Conservation (phyloP, 2,797 vertebrate genomes). For the Hippopotamyrus pictus region DNA sequence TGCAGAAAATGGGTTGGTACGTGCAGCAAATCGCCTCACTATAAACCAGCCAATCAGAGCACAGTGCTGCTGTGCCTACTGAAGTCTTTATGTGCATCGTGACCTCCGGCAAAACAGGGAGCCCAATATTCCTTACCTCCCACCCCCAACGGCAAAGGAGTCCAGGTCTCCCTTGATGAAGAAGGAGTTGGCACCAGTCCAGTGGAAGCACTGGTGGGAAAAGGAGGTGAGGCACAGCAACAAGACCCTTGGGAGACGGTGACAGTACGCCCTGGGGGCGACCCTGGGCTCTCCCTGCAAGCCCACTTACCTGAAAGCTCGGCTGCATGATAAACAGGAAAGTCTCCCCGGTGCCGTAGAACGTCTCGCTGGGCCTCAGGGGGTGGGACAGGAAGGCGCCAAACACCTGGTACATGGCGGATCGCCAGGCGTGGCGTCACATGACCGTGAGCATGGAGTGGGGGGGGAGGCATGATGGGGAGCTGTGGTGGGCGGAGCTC, state of each 20-base stretch:
- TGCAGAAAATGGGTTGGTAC: not conserved
- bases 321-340: constrained; percentile 73
- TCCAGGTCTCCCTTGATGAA: constrained; percentile 76
- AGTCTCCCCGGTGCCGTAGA: constrained; percentile 72
- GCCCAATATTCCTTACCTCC: constrained; percentile 54
- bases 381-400: constrained; percentile 70
- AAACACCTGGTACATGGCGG: constrained; percentile 54
- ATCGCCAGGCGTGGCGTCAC: not conserved
- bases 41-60: not conserved
- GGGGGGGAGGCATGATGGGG: not conserved
- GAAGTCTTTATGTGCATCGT: not conserved
- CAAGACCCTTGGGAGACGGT: not conserved
- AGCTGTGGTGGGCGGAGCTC: not conserved
- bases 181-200: constrained; percentile 75
- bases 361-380: constrained; percentile 61
- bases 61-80: not conserved
- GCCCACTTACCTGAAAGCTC: constrained; percentile 61
- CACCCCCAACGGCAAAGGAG: constrained; percentile 70
- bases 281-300: not conserved
- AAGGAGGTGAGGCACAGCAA: not conserved
- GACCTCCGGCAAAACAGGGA: not conserved
- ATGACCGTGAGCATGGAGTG: not conserved
- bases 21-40: not conserved
- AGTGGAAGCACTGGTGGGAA: constrained; percentile 59
- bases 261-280: not conserved